Percentiles rank a stretch among this genome's conserved stretches.
phyloP scores from a whole-genome alignment of 2,113 vertebrate genomes.

The Thermophis baileyi region DNA sequence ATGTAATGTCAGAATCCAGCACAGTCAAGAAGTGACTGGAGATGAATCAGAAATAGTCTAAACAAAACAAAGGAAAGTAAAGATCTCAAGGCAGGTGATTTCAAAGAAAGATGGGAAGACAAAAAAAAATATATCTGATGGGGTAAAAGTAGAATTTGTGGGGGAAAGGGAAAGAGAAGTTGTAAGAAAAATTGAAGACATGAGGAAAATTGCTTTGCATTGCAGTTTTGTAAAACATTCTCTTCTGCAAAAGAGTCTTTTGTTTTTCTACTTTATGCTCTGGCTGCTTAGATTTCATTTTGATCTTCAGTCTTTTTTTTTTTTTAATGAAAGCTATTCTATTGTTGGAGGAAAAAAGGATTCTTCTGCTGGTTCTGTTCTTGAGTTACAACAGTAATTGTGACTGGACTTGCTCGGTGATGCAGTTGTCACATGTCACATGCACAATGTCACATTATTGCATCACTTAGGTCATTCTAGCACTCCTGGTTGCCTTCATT shows the following conservation, averaged over 20 bases:
- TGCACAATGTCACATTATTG: background rate
- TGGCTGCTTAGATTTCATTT: background rate
- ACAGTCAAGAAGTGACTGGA: background rate
- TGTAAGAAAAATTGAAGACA: fast-evolving
- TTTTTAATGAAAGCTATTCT: background rate
- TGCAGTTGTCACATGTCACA: background rate
- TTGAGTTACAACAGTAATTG: background rate
- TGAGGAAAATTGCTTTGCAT: background rate
- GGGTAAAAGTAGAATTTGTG: background rate
- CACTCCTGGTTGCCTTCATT: background rate
- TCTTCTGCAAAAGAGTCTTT: background rate
- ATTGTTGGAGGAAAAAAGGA: background rate
- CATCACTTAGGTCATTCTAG: background rate
- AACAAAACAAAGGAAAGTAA: background rate
- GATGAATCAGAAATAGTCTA: background rate
- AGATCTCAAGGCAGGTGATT: background rate
- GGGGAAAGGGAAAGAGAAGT: background rate
- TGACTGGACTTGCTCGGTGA: background rate
- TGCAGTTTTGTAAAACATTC: background rate
- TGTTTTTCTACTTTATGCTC: background rate
- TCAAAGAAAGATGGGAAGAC: background rate
- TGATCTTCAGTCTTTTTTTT: background rate
- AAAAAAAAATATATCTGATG: background rate
- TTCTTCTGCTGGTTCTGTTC: background rate
- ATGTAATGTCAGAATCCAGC: background rate